Conservation (phyloP, 2,113 vertebrate genomes). For the Microtus montanus region DNA sequence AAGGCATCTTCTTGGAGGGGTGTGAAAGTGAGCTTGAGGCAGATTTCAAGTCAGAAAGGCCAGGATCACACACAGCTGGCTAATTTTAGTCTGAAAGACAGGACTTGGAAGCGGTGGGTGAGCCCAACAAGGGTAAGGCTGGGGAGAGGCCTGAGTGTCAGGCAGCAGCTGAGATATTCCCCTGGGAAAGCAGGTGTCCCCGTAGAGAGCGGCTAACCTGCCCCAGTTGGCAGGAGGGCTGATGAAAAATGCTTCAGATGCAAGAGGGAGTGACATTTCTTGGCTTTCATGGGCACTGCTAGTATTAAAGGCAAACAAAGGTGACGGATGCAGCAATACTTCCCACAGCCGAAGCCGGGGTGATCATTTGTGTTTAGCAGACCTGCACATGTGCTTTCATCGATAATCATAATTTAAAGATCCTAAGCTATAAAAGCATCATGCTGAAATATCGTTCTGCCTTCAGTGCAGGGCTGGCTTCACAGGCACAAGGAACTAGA, state of each 20-base stretch:
- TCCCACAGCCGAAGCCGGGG: neutral
- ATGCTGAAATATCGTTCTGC: constrained; percentile 27
- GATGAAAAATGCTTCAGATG: neutral
- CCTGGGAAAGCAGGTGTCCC: neutral
- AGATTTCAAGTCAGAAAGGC: constrained; percentile 45
- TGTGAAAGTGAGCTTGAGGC: constrained; percentile 30
- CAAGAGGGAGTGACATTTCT: neutral
- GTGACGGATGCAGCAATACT: neutral
- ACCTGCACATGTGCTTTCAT: neutral
- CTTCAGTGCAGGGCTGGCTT: neutral
- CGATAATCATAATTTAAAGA: constrained; percentile 53
- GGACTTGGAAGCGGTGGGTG: neutral
- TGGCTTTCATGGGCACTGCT: neutral
- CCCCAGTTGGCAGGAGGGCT: neutral
- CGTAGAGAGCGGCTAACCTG: neutral
- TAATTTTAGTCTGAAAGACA: constrained; percentile 36
- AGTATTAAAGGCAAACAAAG: constrained; percentile 15
- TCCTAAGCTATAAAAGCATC: constrained; percentile 50
- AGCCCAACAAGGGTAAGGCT: neutral
- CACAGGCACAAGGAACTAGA: constrained; percentile 18
- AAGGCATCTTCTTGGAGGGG: constrained; percentile 4
- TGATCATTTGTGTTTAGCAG: neutral
- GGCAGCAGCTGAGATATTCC: too few species aligned
- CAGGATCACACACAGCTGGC: neutral
- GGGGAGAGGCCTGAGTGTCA: neutral